Evolutionary conservation across 1,140 invertebrate species (phyloP).

Genomic region (Cecropterus lyciades): DNA sequence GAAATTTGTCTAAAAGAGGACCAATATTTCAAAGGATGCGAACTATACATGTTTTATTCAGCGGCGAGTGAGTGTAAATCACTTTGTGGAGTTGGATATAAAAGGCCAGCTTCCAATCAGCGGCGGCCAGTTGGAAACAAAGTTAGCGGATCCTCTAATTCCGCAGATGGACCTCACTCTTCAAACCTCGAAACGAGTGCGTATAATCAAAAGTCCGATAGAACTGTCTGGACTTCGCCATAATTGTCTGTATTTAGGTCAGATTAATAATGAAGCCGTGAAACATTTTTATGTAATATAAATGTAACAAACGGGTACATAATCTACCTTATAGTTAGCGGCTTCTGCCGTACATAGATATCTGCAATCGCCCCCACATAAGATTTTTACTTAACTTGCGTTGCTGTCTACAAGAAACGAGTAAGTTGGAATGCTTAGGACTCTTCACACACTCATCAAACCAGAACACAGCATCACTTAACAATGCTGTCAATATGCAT

Average conservation of each 20-base stretch:
- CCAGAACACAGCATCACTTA: too few species aligned
- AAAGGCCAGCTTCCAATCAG: conserved; percentile 27
- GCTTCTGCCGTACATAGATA: too few species aligned
- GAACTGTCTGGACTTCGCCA: background rate
- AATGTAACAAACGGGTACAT: too few species aligned
- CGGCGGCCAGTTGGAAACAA: conserved; percentile 20
- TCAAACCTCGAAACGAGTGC: conserved; percentile 18
- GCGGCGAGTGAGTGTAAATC: conserved; percentile 21
- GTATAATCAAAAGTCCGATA: conserved; percentile 25
- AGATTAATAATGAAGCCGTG: background rate
- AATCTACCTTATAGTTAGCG: too few species aligned
- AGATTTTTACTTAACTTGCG: too few species aligned
- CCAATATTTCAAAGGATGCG: background rate
- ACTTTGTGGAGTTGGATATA: conserved; percentile 21
- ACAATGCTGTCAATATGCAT: too few species aligned
- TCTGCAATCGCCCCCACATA: too few species aligned
- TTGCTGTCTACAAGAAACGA: too few species aligned
- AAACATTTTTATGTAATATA: too few species aligned
- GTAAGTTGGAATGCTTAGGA: too few species aligned
- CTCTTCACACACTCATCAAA: too few species aligned
- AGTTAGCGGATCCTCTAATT: conserved; percentile 31
- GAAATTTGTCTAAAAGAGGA: background rate
- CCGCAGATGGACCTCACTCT: conserved; percentile 14
- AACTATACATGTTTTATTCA: conserved; percentile 24
- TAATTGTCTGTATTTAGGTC: background rate